Evolutionary conservation across 2,797 vertebrate genomes (phyloP).

Genomic region (Brachyrhaphis roseni): DNA sequence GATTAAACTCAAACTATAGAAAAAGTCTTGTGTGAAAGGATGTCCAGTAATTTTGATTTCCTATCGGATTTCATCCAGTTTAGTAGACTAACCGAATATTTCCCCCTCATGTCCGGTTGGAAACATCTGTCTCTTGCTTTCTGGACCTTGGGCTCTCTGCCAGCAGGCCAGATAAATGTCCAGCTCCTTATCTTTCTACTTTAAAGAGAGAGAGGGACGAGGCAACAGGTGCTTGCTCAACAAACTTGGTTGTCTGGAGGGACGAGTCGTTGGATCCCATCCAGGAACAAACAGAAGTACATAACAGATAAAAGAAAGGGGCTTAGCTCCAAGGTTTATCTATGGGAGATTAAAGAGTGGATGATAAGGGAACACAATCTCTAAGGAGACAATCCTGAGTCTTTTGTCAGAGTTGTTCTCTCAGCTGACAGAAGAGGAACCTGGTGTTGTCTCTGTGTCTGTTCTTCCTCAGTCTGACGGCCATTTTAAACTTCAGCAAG

Average conservation of each 20-base stretch:
- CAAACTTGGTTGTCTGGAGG: not conserved
- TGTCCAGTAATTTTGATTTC: not conserved
- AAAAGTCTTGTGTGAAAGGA: not conserved
- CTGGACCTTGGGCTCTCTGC: not conserved
- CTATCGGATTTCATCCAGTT: not conserved
- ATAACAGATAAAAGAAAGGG: not conserved
- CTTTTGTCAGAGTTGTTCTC: not conserved
- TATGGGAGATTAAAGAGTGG: not conserved
- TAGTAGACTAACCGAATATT: not conserved
- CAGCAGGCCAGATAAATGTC: not conserved
- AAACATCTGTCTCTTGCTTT: not conserved
- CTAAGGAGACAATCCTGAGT: not conserved
- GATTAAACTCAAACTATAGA: not conserved
- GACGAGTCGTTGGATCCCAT: not conserved
- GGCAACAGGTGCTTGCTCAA: not conserved
- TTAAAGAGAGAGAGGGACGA: not conserved
- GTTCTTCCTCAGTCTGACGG: not conserved
- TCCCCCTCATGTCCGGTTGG: not conserved
- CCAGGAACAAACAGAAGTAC: not conserved
- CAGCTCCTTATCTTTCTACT: not conserved
- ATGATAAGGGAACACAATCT: not conserved
- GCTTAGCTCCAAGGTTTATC: not conserved
- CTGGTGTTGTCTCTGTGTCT: not conserved
- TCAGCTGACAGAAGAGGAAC: not conserved
- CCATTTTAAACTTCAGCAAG: not conserved